Conservation (phyloP, 2,113 vertebrate species). For the Chaetops frenatus region DNA sequence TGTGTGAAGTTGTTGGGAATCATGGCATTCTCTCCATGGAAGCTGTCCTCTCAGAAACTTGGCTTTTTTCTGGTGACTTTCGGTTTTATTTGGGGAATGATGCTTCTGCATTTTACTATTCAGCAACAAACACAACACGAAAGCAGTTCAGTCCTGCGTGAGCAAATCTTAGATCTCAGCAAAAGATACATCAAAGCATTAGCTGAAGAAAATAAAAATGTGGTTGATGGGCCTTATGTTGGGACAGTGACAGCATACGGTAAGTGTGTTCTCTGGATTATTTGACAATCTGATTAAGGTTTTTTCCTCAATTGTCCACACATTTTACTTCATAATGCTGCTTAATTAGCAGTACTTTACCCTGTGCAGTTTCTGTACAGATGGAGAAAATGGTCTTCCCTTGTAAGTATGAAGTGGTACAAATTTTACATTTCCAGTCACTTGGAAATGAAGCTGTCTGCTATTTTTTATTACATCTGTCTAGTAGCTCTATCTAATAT, state of each 20-base stretch:
- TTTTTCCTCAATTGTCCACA: background rate
- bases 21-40: constrained; percentile 93
- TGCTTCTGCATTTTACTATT: constrained; percentile 98
- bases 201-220: constrained; percentile 94
- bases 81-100: constrained; percentile 99
- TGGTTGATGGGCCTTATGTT: constrained; percentile 95
- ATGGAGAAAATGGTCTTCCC: background rate
- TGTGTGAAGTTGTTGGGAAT: constrained; percentile 41
- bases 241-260: constrained; percentile 98
- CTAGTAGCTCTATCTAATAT: background rate
- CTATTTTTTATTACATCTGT: background rate
- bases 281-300: background rate
- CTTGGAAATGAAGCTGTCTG: background rate
- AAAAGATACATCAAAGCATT: constrained; percentile 97
- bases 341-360: background rate
- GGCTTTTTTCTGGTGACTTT: constrained; percentile 98
- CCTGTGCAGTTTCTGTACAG: background rate
- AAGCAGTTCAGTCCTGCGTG: constrained; percentile 89
- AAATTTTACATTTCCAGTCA: background rate
- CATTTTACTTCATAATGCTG: background rate
- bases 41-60: constrained; percentile 96
- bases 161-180: constrained; percentile 98
- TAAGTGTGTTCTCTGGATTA: constrained; percentile 65
- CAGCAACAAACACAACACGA: constrained; percentile 93
- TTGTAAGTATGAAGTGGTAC: background rate